Evolutionary conservation across 2,888 invertebrate species (phyloP).

Genomic region (Oscheius sp.): DNA sequence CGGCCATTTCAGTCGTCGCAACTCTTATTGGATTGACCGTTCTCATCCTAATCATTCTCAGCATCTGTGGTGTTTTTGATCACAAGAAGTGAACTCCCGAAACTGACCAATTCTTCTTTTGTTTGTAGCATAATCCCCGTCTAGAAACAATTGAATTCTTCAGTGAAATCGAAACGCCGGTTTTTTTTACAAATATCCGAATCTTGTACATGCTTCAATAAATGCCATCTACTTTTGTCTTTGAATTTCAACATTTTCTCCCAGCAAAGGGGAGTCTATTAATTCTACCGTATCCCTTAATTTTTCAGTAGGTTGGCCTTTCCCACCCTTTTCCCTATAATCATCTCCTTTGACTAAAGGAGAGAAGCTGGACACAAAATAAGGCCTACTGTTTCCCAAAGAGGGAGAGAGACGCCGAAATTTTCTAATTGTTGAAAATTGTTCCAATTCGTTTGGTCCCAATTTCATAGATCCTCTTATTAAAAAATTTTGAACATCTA

Average conservation of each 20-base stretch:
- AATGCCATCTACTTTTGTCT: neutral
- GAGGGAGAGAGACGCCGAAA: too few relatives aligned
- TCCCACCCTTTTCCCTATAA: neutral
- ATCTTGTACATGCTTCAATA: slow-evolving; percentile 6
- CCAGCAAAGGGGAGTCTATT: neutral
- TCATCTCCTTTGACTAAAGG: too few relatives aligned
- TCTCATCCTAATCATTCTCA: slow-evolving; percentile 39
- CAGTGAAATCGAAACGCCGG: too few relatives aligned
- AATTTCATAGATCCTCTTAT: too few relatives aligned
- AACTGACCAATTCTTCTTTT: neutral
- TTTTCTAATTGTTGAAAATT: too few relatives aligned
- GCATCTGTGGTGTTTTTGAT: slow-evolving; percentile 35
- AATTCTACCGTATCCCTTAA: too few relatives aligned
- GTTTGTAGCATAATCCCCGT: neutral
- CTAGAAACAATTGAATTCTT: neutral
- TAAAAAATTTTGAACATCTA: too few relatives aligned
- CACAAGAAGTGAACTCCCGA: slow-evolving; percentile 23
- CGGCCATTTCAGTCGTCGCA: slow-evolving; percentile 53
- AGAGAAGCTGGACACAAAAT: too few relatives aligned
- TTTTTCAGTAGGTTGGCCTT: too few relatives aligned
- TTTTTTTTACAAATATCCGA: too few relatives aligned
- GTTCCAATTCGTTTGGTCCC: too few relatives aligned
- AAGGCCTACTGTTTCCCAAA: neutral
- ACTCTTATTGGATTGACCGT: slow-evolving; percentile 34
- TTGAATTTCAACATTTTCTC: neutral